These are phyloP conservation scores for Oegoconia quadripuncta DNA, from an alignment of 2,888 invertebrate species.

Conservation along the genomic window DNA sequence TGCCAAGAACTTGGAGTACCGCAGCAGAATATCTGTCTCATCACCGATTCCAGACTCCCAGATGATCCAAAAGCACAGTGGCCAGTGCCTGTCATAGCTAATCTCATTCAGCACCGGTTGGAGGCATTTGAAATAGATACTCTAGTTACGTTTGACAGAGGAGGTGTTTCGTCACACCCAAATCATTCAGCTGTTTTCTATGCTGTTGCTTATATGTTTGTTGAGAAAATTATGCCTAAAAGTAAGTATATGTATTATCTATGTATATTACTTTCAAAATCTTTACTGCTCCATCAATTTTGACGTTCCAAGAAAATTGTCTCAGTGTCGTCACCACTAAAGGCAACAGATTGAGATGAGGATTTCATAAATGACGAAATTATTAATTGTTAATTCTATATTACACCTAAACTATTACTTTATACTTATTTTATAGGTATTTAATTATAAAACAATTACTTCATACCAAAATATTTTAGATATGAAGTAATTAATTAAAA, in stretches of 20 bases:
- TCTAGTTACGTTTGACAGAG: slow-evolving; percentile 95
- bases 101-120: slow-evolving; percentile 75
- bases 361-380: no score
- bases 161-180: slow-evolving; percentile 94
- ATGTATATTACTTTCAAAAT: no score
- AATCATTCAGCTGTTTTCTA: slow-evolving; percentile 95
- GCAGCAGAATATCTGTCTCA: slow-evolving; percentile 85
- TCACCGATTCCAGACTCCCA: slow-evolving; percentile 84
- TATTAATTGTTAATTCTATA: no score
- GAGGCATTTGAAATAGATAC: slow-evolving; percentile 88
- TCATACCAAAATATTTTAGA: no score
- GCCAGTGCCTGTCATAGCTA: slow-evolving; percentile 77
- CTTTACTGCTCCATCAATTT: no score
- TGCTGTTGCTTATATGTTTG: slow-evolving; percentile 87
- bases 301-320: no score
- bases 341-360: no score
- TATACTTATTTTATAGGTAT: no score
- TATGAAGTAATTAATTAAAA: no score
- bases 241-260: slow-evolving; percentile 71
- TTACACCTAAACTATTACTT: no score
- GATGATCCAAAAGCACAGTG: slow-evolving; percentile 89
- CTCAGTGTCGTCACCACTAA: no score
- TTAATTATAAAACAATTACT: no score
- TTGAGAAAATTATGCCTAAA: slow-evolving; percentile 85
- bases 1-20: slow-evolving; percentile 89